Conservation (phyloP, 2,113 vertebrate genomes). For the Mionectes macconnelli region DNA sequence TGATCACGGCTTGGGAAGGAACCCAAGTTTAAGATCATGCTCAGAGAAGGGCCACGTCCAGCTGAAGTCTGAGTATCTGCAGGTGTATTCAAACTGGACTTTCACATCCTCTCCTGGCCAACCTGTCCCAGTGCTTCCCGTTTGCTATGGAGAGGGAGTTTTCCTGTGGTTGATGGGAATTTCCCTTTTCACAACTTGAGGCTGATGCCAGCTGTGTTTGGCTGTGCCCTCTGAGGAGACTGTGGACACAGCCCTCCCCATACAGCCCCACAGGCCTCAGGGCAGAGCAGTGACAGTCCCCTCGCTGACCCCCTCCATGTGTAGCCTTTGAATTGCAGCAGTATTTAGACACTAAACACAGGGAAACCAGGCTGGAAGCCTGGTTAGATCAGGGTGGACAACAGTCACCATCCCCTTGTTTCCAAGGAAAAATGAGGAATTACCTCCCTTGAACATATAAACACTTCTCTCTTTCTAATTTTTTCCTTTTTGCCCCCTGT, state of each 20-base stretch:
- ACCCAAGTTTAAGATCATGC: not conserved
- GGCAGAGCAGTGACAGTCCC: fast-evolving
- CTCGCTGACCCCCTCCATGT: fast-evolving
- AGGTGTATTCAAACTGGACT: not conserved
- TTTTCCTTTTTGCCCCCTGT: not conserved
- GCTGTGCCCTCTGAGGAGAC: not conserved
- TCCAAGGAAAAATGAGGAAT: not conserved
- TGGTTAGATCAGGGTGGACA: not conserved
- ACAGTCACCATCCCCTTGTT: not conserved
- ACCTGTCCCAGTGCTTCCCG: not conserved
- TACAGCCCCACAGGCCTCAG: fast-evolving
- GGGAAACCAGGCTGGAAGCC: not conserved
- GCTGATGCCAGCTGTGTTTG: not conserved
- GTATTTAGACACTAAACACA: not conserved
- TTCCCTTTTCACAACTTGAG: not conserved
- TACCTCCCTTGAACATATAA: not conserved
- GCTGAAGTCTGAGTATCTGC: not conserved
- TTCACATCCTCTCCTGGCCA: not conserved
- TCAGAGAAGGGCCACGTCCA: fast-evolving
- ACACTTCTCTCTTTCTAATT: not conserved
- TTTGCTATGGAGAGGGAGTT: not conserved
- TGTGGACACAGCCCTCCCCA: not conserved
- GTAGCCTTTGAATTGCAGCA: not conserved
- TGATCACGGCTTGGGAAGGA: not conserved
- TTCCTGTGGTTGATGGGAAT: not conserved